Percentiles rank a stretch among this genome's conserved stretches.
These are phyloP conservation scores for Patella pellucida DNA, from an alignment of 2,888 invertebrate genomes.

Conservation along the genomic window DNA sequence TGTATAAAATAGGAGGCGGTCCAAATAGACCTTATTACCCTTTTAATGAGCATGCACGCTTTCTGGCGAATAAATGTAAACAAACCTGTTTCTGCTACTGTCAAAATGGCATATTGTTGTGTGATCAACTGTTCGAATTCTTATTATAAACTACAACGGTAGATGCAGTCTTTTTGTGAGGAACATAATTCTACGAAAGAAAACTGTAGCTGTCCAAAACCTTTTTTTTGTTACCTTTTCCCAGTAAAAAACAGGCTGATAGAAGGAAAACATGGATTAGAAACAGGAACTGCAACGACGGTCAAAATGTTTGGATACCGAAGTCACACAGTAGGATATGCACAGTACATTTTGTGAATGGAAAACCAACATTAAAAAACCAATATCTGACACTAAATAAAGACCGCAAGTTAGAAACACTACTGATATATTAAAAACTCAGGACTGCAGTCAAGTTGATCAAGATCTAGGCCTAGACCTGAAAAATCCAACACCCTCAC, in stretches of 20 bases:
- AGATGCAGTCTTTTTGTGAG: background rate
- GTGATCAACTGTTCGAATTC: background rate
- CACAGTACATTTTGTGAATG: background rate
- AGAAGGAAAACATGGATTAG: background rate
- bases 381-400: background rate
- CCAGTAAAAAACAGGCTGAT: background rate
- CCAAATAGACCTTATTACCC: too few species aligned
- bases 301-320: background rate
- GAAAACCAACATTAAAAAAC: background rate
- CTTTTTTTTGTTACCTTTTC: background rate
- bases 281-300: background rate
- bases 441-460: too few species aligned
- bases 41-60: background rate
- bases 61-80: background rate
- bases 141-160: background rate
- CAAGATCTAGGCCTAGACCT: too few species aligned
- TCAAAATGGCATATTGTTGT: background rate
- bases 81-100: background rate
- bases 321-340: background rate
- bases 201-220: background rate
- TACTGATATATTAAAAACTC: too few species aligned
- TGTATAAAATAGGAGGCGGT: too few species aligned
- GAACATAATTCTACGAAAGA: background rate
- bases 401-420: background rate
- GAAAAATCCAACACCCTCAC: too few species aligned